Base-by-base conservation (phyloP, 2,888 invertebrate genomes). In the Spilarctia lutea region DNA sequence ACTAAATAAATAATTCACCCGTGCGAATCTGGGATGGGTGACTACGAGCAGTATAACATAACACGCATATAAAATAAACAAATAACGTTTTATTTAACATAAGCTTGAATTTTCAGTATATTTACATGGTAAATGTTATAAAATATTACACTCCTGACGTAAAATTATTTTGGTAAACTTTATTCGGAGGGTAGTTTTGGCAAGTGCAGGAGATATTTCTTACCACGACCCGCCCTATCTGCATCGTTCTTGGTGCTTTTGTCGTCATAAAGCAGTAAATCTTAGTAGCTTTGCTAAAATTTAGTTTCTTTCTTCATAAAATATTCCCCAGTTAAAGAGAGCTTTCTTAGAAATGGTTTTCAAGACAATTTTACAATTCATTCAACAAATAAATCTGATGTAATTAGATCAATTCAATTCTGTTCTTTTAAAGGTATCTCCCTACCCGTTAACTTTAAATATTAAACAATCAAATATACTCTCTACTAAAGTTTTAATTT, bases 211-310 rank as follows among this genome's bases (percentile, higher is more conserved):
- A 89, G 85, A 91, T 91, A 92, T 91, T 91, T 92, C 86, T 88
- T 85, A 84, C 85, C 79, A 76, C 83, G 88, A 78, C 87, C 90
- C 92, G 90, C 91, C 91, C 90, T 85, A 85, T 84, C 85, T 87
- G 87, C 87, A 86, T 86, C 89, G 84, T 80, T 86, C 87, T 82
- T 83, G 83, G 91, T 92, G 93, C 90, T 87, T 90, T 91, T 92
- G 92, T 92, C 91, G 87, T 91, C 91, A 90, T 88, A 90, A 84
- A 90, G 88, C 92, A 89, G 89, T 94, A 93, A 94, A 93, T 93
- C 92, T 92, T 90, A 83, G 88, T 82, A 87, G 89, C 88, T 89
- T 88, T 89, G 88, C 89, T 89, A 89, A 90, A 89, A 89, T 91
- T 90, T 88, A 89, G 88, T 90, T 89, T 90, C 90, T 90, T 91